These are phyloP conservation scores for Indicator maculatus DNA, from an alignment of 2,113 vertebrate genomes.

Conservation along the genomic window DNA sequence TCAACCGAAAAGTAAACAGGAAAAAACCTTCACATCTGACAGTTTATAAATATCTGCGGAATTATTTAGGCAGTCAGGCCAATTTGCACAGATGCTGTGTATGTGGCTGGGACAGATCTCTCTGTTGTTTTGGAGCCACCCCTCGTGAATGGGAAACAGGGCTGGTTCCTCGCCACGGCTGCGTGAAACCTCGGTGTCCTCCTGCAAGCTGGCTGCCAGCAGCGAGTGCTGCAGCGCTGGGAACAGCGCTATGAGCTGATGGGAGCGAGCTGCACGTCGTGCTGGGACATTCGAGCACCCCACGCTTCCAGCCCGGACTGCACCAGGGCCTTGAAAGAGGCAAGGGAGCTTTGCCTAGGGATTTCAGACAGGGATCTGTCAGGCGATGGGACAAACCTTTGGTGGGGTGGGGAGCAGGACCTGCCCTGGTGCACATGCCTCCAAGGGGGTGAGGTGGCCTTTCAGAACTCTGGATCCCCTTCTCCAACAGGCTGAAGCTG, in stretches of 20 bases:
- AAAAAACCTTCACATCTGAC: conserved; percentile 69
- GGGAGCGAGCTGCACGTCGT: conserved; percentile 50
- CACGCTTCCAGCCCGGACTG: neutral
- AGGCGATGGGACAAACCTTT: neutral
- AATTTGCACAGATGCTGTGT: conserved; percentile 62
- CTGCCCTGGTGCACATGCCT: neutral
- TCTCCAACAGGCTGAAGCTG: neutral
- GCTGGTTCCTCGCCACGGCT: conserved; percentile 49
- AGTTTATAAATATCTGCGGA: conserved; percentile 68
- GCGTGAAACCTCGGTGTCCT: conserved; percentile 33
- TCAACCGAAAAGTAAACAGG: conserved; percentile 77
- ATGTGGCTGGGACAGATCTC: conserved; percentile 56
- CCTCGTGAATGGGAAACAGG: conserved; percentile 41
- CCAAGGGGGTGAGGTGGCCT: neutral
- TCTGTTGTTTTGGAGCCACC: conserved; percentile 41
- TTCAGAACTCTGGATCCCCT: neutral
- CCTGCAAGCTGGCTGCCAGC: conserved; percentile 58
- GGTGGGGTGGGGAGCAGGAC: neutral
- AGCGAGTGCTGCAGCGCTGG: conserved; percentile 5
- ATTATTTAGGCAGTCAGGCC: conserved; percentile 63
- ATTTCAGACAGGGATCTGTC: neutral
- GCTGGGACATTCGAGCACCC: neutral
- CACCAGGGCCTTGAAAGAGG: neutral
- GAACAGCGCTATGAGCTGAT: conserved; percentile 38
- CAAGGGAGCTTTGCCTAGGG: neutral